phyloP scores from a whole-genome alignment of 2,797 vertebrate genomes.

The Coluber constrictor region DNA sequence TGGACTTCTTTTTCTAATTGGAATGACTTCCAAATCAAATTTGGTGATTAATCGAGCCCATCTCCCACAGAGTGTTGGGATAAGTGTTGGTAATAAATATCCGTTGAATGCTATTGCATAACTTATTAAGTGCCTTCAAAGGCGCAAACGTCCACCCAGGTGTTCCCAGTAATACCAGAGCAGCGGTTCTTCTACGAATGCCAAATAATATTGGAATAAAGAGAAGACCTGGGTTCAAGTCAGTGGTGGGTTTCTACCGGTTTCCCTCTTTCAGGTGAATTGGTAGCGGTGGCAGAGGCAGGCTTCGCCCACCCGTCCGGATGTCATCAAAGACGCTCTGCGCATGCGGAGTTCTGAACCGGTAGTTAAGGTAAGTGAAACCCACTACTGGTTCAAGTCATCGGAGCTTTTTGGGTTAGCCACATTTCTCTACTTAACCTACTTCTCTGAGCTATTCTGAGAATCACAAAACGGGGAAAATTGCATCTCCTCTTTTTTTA shows the following conservation, averaged over 20 bases:
- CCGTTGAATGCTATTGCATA: neutral
- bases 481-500: neutral
- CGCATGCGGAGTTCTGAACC: too few relatives aligned
- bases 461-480: neutral
- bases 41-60: neutral
- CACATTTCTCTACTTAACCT: neutral
- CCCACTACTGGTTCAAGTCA: neutral
- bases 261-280: too few relatives aligned
- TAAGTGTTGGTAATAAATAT: neutral
- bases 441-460: neutral
- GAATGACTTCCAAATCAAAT: neutral
- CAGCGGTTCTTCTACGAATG: neutral
- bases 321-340: too few relatives aligned
- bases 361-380: too few relatives aligned
- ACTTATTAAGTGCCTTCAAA: neutral
- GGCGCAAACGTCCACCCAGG: neutral
- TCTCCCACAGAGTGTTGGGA: neutral
- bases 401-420: neutral
- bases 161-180: neutral
- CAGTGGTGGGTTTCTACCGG: too few relatives aligned
- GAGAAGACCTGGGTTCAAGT: neutral
- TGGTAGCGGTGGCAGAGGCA: too few relatives aligned
- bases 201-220: neutral
- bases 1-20: neutral
- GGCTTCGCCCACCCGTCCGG: too few relatives aligned